Evolutionary conservation across 2,113 vertebrate genomes (phyloP), one percentile per base, ranked within the genome.

Genomic region (Mastomys coucha): DNA sequence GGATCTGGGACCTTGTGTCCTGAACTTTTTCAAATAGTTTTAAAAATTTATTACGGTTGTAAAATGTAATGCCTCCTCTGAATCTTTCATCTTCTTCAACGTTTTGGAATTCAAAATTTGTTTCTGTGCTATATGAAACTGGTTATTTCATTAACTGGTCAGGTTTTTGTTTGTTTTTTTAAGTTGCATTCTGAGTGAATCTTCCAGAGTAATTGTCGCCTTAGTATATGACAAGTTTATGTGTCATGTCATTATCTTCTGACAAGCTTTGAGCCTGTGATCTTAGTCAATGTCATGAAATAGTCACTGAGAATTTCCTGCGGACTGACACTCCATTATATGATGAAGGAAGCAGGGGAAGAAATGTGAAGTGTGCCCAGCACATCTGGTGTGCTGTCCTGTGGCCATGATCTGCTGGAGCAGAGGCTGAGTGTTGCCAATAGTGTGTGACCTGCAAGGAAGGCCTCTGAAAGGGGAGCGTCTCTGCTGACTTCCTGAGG

Each of bases 71-170:
- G 81, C 51, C 20, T 92, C 58, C 42, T 84, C 70, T 45, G 82
- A 93, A 58, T 93, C 73, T 95, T 77, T 63, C 7, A 70, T 88
- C 42, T 81, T 93, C 31, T 93, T 90, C 33, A 89, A 49, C 72
- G 85, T 91, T 76, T 95, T 85, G 75, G 77, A 88, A 84, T 91
- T 95, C 11, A 94, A 24, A 17, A 65, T 60, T 94, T 67, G 28
- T 94, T 72, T 88, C 20, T 58, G 5, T 90, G 73, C 49, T 94
- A 49, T 39, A 65, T 93, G 65, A 89, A 96, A 91, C 56, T 84
- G 60, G 60, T 42, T 65, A 73, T 91, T 85, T 95, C 9, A 56
- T 81, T 88, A 86, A 73, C 86, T 94, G 42, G 45, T 93, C n/a
- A 81, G 53, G 4, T 45, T 45, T 65, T 92, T 63, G 73, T 39